These are phyloP conservation scores for Helicolenus hilgendorfi DNA, from an alignment of 2,797 vertebrate species.

Conservation along the genomic window DNA sequence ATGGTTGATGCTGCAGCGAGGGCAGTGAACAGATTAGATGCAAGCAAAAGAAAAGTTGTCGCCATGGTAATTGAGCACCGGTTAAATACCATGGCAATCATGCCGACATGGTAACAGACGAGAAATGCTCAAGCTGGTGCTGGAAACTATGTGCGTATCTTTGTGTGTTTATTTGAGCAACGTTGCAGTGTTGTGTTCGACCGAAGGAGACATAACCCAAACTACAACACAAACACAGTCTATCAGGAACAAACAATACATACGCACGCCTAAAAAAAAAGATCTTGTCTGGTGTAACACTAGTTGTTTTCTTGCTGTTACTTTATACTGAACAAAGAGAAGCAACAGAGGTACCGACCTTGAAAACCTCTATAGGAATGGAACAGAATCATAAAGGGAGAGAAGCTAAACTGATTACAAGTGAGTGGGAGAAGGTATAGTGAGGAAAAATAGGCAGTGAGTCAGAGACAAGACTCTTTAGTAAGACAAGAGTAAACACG, in stretches of 20 bases:
- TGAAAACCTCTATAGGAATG: constrained; percentile 46
- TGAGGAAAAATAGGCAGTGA: constrained; percentile 34
- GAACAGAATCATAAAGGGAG: constrained; percentile 58
- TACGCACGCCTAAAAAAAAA: constrained; percentile 48
- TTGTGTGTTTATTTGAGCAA: constrained; percentile 49
- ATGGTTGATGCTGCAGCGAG: constrained; percentile 34
- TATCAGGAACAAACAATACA: constrained; percentile 67
- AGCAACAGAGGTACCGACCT: constrained; percentile 31
- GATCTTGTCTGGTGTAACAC: constrained; percentile 50
- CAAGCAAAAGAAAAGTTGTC: constrained; percentile 42
- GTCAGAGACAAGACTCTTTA: constrained; percentile 42
- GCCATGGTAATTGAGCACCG: constrained; percentile 49
- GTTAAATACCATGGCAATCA: constrained; percentile 51
- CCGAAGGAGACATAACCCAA: constrained; percentile 30
- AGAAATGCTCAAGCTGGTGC: constrained; percentile 24
- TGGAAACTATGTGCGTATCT: constrained; percentile 41
- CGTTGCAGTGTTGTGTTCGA: constrained; percentile 50
- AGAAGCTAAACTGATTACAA: constrained; percentile 65
- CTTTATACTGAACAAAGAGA: constrained; percentile 60
- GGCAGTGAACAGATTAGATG: constrained; percentile 38
- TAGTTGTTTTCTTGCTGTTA: constrained; percentile 70
- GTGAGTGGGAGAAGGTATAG: constrained; percentile 28
- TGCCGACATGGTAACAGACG: constrained; percentile 28
- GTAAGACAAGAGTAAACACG: constrained; percentile 57
- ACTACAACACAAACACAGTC: constrained; percentile 39